A percentile compares a stretch with the other conserved stretches of the same genome.
phyloP scores from a whole-genome alignment of 1,140 invertebrate genomes.

The Ericerus pela region DNA sequence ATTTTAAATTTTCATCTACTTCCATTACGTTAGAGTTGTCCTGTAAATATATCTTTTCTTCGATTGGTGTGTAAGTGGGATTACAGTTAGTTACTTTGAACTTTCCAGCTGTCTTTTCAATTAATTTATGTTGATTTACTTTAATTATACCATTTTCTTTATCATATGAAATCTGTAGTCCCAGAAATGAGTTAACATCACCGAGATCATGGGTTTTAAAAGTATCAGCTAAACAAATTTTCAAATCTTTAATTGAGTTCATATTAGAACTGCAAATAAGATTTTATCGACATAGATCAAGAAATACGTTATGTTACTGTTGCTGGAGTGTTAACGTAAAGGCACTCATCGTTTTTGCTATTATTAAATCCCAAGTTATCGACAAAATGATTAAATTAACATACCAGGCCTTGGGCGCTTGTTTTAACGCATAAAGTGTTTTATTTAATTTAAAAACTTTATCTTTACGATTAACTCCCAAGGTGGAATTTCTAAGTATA shows the following conservation, averaged over 20 bases:
- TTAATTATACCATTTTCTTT: not conserved
- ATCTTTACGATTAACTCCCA: too few relatives aligned
- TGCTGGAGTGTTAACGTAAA: not conserved
- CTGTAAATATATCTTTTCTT: not conserved
- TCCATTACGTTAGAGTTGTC: too few relatives aligned
- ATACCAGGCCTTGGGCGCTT: not conserved
- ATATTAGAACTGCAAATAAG: not conserved
- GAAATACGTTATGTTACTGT: too few relatives aligned
- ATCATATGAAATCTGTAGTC: not conserved
- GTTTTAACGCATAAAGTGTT: not conserved
- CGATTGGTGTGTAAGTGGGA: not conserved
- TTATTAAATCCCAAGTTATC: not conserved
- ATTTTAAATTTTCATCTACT: not conserved
- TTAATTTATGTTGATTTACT: not conserved
- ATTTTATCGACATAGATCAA: not conserved
- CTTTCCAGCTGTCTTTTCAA: too few relatives aligned
- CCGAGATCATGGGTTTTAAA: not conserved
- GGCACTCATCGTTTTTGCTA: not conserved
- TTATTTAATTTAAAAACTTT: too few relatives aligned
- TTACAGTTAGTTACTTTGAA: not conserved
- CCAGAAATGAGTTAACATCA: not conserved
- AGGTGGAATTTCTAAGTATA: too few relatives aligned
- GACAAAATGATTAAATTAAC: not conserved
- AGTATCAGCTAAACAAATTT: not conserved
- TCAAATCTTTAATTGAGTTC: not conserved